These are phyloP conservation scores for Pycnonotus jocosus DNA, from an alignment of 2,113 vertebrate genomes.

Conservation along the genomic window DNA sequence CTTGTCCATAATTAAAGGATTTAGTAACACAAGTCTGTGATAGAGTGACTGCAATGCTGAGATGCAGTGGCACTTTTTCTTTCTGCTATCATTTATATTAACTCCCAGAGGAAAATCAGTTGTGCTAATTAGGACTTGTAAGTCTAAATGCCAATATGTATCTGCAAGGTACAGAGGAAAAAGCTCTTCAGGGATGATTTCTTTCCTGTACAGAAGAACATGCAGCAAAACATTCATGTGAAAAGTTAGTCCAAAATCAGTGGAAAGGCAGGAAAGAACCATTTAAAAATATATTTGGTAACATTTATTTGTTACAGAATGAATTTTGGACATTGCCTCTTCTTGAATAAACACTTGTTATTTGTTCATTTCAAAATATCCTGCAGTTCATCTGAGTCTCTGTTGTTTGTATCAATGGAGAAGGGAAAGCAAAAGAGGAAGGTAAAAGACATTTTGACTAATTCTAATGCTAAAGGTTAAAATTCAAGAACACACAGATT, in stretches of 20 bases:
- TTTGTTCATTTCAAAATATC: conserved; percentile 4
- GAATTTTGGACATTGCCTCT: background rate
- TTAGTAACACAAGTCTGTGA: background rate
- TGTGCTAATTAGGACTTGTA: conserved; percentile 25
- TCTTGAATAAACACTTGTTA: background rate
- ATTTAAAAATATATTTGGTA: background rate
- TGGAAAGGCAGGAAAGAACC: background rate
- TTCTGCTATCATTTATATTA: conserved; percentile 7
- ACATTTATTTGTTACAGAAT: background rate
- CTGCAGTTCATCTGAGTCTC: background rate
- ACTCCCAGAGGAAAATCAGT: conserved; percentile 16
- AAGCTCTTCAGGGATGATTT: background rate
- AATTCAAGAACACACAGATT: background rate
- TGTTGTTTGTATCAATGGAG: background rate
- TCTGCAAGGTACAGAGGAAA: background rate
- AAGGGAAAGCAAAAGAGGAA: background rate
- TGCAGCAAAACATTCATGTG: background rate
- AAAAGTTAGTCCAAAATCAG: background rate
- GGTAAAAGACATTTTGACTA: background rate
- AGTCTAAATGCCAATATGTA: conserved; percentile 24
- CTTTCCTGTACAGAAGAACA: background rate
- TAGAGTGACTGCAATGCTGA: background rate
- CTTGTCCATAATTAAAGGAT: background rate
- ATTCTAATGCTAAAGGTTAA: background rate
- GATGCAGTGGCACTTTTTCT: background rate